Evolutionary conservation across 2,113 vertebrate species (phyloP).

Genomic region (Tor tambroides): DNA sequence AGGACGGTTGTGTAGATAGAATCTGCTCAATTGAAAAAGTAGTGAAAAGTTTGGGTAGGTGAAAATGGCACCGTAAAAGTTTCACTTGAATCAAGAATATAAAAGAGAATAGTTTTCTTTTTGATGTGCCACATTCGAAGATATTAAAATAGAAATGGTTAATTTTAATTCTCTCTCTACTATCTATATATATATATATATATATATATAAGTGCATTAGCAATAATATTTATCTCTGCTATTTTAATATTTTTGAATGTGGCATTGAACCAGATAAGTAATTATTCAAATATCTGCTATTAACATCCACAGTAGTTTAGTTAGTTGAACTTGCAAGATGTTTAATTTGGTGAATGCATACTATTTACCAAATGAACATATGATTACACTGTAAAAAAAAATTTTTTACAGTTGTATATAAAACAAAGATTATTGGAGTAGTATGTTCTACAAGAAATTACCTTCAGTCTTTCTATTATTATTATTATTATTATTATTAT

Average conservation of each 20-base stretch:
- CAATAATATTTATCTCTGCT: no score
- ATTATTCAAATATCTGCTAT: background rate
- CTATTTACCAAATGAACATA: background rate
- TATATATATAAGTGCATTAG: no score
- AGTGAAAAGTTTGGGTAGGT: background rate
- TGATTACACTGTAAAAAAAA: no score
- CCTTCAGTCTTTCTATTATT: no score
- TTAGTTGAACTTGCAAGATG: background rate
- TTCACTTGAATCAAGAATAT: background rate
- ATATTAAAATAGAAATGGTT: no score
- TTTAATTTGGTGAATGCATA: background rate
- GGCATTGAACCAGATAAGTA: background rate
- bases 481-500: no score
- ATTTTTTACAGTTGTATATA: no score
- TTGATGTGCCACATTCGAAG: background rate
- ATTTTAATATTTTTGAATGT: background rate
- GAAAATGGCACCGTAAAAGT: background rate
- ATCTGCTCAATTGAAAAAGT: background rate
- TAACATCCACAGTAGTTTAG: background rate
- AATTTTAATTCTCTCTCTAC: no score
- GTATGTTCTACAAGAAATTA: no score
- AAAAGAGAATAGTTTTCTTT: background rate
- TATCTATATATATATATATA: no score
- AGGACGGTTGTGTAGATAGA: background rate
- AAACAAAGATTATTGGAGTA: no score